These are phyloP conservation scores for Caenorhabditis briggsae DNA, from an alignment of 1,140 invertebrate species.

Conservation along the genomic window DNA sequence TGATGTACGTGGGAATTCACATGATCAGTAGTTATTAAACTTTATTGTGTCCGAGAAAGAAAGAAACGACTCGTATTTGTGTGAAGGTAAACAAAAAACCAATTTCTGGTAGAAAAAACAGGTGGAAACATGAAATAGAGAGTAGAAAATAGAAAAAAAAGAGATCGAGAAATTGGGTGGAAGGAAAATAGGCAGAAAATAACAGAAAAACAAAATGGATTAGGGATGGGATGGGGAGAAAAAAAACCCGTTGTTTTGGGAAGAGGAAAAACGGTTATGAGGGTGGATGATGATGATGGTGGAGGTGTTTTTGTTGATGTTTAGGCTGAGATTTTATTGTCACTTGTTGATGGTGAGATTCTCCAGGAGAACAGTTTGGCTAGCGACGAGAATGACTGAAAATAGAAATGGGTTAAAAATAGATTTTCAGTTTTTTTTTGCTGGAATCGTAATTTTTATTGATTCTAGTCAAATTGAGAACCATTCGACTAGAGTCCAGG, in stretches of 20 bases:
- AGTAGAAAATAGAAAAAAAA: background rate
- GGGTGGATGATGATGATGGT: background rate
- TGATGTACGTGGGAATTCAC: constrained; percentile 22
- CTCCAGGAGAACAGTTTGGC: constrained; percentile 53
- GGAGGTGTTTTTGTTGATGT: background rate
- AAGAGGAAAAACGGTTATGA: background rate
- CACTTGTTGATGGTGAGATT: constrained; percentile 54
- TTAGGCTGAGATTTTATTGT: constrained; percentile 52
- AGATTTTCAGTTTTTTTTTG: no score
- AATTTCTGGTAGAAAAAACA: background rate
- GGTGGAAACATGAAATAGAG: no score
- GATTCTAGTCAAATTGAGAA: no score
- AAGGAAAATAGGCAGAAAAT: background rate
- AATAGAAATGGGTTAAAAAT: background rate
- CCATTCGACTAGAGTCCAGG: no score
- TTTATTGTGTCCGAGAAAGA: background rate
- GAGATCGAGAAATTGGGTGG: constrained; percentile 12
- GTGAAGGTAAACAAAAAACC: background rate
- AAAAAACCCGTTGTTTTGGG: background rate
- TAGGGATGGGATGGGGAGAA: background rate
- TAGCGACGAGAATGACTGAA: constrained; percentile 51
- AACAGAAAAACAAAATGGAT: constrained; percentile 44
- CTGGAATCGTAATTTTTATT: no score
- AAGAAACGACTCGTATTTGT: constrained; percentile 34
- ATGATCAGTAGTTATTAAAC: constrained; percentile 6